Evolutionary conservation across 2,797 vertebrate genomes (phyloP).

Genomic region (Smutsia temminckii): DNA sequence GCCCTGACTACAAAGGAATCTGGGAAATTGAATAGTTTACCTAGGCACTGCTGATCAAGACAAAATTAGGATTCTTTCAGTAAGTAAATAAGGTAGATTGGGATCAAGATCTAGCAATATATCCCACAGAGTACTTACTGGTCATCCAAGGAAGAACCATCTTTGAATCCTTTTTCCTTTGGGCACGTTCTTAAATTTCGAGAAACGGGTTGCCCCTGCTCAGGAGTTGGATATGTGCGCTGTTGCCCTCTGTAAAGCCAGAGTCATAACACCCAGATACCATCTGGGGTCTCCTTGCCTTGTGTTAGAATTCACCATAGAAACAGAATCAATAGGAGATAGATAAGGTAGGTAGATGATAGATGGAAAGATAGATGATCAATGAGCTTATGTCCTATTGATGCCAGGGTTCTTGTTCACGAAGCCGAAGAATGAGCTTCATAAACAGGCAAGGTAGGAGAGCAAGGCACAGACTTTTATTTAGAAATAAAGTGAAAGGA

Average conservation of each 20-base stretch:
- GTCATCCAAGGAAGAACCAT: not conserved
- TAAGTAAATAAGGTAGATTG: not conserved
- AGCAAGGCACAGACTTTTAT: no score
- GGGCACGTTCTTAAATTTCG: not conserved
- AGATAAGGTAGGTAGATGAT: not conserved
- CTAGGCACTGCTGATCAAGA: not conserved
- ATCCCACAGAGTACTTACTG: not conserved
- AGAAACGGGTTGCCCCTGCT: not conserved
- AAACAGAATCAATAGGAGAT: not conserved
- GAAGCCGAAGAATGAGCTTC: no score
- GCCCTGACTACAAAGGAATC: not conserved
- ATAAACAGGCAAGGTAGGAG: no score
- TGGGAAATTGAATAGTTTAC: not conserved
- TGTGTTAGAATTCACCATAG: not conserved
- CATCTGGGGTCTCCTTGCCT: not conserved
- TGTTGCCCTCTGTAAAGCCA: not conserved
- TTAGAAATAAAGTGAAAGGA: no score
- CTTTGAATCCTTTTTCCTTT: not conserved
- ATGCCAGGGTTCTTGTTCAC: not conserved
- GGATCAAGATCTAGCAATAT: not conserved
- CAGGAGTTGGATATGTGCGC: not conserved
- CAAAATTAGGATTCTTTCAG: not conserved
- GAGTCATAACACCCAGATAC: not conserved
- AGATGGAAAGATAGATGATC: not conserved
- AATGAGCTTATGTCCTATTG: not conserved